phyloP scores from a whole-genome alignment of 2,888 invertebrate species.

The Mactromeris polynyma region DNA sequence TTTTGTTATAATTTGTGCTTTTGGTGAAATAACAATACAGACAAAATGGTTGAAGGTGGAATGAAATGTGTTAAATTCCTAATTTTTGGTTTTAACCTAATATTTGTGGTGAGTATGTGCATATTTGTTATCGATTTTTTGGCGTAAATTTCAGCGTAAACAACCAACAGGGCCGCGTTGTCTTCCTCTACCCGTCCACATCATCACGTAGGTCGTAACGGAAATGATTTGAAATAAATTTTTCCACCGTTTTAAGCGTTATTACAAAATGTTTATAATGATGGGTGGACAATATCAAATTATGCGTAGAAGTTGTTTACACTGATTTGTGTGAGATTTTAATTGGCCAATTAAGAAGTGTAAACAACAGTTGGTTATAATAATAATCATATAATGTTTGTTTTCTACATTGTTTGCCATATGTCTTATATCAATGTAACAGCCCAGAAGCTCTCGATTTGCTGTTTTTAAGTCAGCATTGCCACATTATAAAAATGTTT shows the following conservation, averaged over 20 bases:
- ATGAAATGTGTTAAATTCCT: constrained; percentile 86
- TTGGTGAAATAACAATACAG: constrained; percentile 13
- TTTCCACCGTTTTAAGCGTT: neutral
- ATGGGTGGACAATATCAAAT: too few relatives aligned
- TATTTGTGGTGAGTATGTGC: constrained; percentile 85
- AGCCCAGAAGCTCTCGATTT: too few relatives aligned
- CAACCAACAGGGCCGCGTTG: neutral
- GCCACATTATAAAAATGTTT: too few relatives aligned
- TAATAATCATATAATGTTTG: too few relatives aligned
- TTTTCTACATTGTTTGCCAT: too few relatives aligned
- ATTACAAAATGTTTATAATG: neutral
- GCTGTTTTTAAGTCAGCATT: too few relatives aligned
- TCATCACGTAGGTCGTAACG: neutral
- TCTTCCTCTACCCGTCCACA: neutral
- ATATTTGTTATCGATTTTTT: constrained; percentile 8
- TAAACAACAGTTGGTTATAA: too few relatives aligned
- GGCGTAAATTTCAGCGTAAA: constrained; percentile 15
- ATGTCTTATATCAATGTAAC: too few relatives aligned
- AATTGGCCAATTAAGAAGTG: too few relatives aligned
- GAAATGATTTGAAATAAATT: neutral
- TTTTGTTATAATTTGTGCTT: neutral
- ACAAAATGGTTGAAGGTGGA: constrained; percentile 85
- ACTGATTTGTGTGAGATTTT: too few relatives aligned
- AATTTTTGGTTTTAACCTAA: constrained; percentile 85
- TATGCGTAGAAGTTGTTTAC: too few relatives aligned